Evolutionary conservation across 2,888 invertebrate species (phyloP), one percentile per base, ranked within the genome.

Genomic region (Ornithoptera alexandrae): DNA sequence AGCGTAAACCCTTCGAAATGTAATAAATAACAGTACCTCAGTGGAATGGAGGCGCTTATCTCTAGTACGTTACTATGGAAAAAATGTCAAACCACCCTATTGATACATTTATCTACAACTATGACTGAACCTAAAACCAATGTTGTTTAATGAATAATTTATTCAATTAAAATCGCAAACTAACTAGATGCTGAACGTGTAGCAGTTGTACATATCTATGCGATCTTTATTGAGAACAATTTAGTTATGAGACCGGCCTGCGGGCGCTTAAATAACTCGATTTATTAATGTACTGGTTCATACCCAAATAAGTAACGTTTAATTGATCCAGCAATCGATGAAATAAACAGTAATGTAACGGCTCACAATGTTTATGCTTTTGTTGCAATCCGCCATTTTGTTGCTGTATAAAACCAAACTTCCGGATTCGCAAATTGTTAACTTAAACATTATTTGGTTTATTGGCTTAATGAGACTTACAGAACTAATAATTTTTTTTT

Each of bases 291-390:
- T 57, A 57, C 62, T 24, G 56, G 65, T 36, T 22, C 64, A 18
- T 46, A 61, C 24, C 65, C 69, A 69, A 69, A 69, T 69, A 65
- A 62, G 69, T 24, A 62, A 69, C 58, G 57, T 69, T 69, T 65
- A 69, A 69, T 69, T 69, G 50, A 65, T 65, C 42, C 24, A 69
- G 65, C 36, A 65, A 65, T 69, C 62, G 65, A 57, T 58, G 50
- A 59, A 61, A 57, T 58, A 61, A 65, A 24, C 46, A 64, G 42
- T 22, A 39, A 12, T 65, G 65, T 62, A 65, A 46, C 30, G 42
- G 57, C 62, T 20, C 46, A 57, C 68, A 56, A 65, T 17, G 60
- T 61, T 65, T 65, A 62, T 65, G 57, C 36, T 8, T 65, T 53
- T 65, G 56, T 36, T 66, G 58, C 65, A 50, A 46, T 56, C 39